Conservation (phyloP, 2,888 invertebrate genomes). For the Zaprionus lineosus region DNA sequence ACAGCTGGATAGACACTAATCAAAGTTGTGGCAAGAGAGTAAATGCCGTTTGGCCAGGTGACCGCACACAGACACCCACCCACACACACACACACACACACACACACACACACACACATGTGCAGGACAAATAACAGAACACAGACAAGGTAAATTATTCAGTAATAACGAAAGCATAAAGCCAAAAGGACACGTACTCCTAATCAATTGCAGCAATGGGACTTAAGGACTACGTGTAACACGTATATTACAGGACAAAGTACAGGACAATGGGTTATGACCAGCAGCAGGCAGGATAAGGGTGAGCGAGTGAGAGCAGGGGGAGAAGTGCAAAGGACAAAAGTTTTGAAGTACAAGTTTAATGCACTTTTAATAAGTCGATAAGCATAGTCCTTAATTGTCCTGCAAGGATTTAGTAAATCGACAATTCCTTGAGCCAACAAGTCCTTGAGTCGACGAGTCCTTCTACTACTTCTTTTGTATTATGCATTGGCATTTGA, state of each 20-base stretch:
- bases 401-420: too few species aligned
- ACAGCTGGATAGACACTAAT: slow-evolving; percentile 55
- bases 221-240: slow-evolving; percentile 41
- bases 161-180: slow-evolving; percentile 55
- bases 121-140: slow-evolving; percentile 18
- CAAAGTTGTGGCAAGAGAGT: slow-evolving; percentile 48
- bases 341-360: slow-evolving; percentile 68
- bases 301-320: too few species aligned
- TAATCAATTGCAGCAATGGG: slow-evolving; percentile 73
- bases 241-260: too few species aligned
- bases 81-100: slow-evolving; percentile 9
- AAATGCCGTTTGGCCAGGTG: slow-evolving; percentile 58
- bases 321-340: slow-evolving; percentile 11
- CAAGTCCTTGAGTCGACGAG: too few species aligned
- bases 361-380: slow-evolving; percentile 80
- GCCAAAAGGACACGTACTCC: slow-evolving; percentile 55
- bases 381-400: slow-evolving; percentile 20
- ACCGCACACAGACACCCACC: slow-evolving; percentile 29
- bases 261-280: neutral
- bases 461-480: too few species aligned
- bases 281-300: slow-evolving; percentile 1
- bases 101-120: neutral
- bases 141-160: slow-evolving; percentile 66
- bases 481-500: slow-evolving; percentile 23
- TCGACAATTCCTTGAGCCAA: too few species aligned